These are phyloP conservation scores for Gymnopithys bicolor DNA, from an alignment of 2,797 vertebrate genomes.

Conservation along the genomic window DNA sequence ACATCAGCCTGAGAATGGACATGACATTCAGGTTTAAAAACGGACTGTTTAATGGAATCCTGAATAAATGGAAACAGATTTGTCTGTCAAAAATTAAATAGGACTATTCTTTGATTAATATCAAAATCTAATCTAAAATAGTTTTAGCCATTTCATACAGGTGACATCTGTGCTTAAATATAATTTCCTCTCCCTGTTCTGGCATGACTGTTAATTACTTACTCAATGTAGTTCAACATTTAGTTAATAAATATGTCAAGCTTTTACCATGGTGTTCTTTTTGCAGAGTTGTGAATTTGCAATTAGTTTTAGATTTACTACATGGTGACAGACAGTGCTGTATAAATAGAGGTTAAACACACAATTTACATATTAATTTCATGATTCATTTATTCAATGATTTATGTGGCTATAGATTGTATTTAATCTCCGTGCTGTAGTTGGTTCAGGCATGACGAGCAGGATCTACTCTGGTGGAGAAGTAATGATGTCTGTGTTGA, in stretches of 20 bases:
- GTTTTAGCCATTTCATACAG: constrained; percentile 78
- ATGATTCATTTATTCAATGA: constrained; percentile 94
- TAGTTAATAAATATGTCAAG: constrained; percentile 92
- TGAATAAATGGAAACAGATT: constrained; percentile 78
- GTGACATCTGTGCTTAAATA: constrained; percentile 84
- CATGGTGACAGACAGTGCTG: constrained; percentile 88
- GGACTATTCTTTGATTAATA: constrained; percentile 78
- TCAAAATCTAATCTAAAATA: constrained; percentile 79
- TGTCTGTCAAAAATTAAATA: constrained; percentile 79
- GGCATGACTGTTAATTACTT: constrained; percentile 87
- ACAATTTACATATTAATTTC: constrained; percentile 96
- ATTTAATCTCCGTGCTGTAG: constrained; percentile 85
- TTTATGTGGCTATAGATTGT: constrained; percentile 90
- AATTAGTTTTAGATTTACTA: constrained; percentile 93
- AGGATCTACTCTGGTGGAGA: constrained; percentile 73
- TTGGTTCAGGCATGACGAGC: constrained; percentile 83
- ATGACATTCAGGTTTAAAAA: constrained; percentile 68
- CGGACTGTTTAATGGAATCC: constrained; percentile 74
- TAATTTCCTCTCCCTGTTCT: constrained; percentile 80
- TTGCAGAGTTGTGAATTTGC: constrained; percentile 86
- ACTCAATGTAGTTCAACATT: constrained; percentile 87
- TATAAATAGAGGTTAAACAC: constrained; percentile 94
- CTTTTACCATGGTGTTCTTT: constrained; percentile 85
- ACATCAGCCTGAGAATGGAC: constrained; percentile 31
- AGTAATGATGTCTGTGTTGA: constrained; percentile 76